Conservation (phyloP, 2,888 invertebrate genomes). For the Catocala fraxini region DNA sequence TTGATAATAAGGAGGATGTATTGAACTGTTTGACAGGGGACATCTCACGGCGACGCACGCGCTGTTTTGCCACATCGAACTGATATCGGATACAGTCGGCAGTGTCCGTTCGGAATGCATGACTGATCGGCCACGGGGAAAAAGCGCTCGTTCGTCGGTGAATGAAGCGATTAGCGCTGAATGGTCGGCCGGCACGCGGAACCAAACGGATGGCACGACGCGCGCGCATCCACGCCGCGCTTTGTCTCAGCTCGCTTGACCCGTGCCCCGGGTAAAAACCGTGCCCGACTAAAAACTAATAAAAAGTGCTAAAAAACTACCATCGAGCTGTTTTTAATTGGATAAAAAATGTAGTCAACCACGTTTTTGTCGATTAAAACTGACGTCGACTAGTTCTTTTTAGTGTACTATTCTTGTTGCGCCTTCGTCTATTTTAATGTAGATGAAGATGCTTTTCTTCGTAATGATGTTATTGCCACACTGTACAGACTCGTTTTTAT, state of each 20-base stretch:
- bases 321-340: conserved; percentile 74
- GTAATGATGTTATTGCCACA: conserved; percentile 46
- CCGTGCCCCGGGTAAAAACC: conserved; percentile 84
- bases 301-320: conserved; percentile 74
- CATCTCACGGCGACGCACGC: conserved; percentile 42
- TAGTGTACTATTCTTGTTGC: conserved; percentile 46
- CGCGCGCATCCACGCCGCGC: conserved; percentile 70
- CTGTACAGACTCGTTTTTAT: conserved; percentile 30
- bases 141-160: conserved; percentile 78
- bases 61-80: conserved; percentile 67
- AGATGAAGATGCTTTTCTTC: conserved; percentile 56
- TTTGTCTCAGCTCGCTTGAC: conserved; percentile 85
- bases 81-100: conserved; percentile 65
- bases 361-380: conserved; percentile 66
- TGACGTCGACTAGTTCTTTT: conserved; percentile 54
- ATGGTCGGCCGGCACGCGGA: conserved; percentile 82
- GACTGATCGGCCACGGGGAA: conserved; percentile 81
- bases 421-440: conserved; percentile 51
- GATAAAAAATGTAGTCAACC: conserved; percentile 71
- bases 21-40: conserved; percentile 7
- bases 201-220: conserved; percentile 79
- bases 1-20: neutral
- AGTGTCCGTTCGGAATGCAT: conserved; percentile 79
- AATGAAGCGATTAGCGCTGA: conserved; percentile 87
- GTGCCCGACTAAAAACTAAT: conserved; percentile 56